Conservation (phyloP, 2,888 invertebrate genomes). For the Uloborus plumipes region DNA sequence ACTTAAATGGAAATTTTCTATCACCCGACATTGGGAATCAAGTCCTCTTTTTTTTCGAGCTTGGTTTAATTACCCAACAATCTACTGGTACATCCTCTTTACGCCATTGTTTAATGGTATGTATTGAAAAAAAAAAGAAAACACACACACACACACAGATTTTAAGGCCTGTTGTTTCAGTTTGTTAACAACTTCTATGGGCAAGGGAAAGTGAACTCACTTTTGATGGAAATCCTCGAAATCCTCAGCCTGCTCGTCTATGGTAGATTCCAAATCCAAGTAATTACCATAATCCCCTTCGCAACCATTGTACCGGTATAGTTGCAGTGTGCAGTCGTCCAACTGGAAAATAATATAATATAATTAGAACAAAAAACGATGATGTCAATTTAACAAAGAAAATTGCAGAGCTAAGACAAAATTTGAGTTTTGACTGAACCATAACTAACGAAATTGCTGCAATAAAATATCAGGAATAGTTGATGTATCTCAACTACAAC, state of each 20-base stretch:
- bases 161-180: too few species aligned
- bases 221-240: constrained; percentile 89
- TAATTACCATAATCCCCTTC: constrained; percentile 95
- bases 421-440: background rate
- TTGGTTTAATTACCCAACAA: too few species aligned
- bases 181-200: background rate
- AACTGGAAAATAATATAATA: constrained; percentile 77
- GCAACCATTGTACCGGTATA: constrained; percentile 82
- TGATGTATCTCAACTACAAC: too few species aligned
- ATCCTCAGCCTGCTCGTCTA: constrained; percentile 97
- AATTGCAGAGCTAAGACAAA: background rate
- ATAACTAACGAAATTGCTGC: too few species aligned
- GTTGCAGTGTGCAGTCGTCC: constrained; percentile 96
- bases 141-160: too few species aligned
- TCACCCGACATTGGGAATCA: too few species aligned
- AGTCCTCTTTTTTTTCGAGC: too few species aligned
- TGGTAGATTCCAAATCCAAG: constrained; percentile 94
- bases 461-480: too few species aligned
- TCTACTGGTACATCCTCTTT: too few species aligned
- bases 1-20: too few species aligned
- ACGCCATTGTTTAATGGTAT: too few species aligned
- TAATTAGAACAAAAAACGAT: background rate
- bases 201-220: constrained; percentile 46
- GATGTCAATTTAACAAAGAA: background rate
- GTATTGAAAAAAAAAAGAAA: too few species aligned